phyloP scores from a whole-genome alignment of 2,113 vertebrate genomes.

The Jaculus jaculus region DNA sequence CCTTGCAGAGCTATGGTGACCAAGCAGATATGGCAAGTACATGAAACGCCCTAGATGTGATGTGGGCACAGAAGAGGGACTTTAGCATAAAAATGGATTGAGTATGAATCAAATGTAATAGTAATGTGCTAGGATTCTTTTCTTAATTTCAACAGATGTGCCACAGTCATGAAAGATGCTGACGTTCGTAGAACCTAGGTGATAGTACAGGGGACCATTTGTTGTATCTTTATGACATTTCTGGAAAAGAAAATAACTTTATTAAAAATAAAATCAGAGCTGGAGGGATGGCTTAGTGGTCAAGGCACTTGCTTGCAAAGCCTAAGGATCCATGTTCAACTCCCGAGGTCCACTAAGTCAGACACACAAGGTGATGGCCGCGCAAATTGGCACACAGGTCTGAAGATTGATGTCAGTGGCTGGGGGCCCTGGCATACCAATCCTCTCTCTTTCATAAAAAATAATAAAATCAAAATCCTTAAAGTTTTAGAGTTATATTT shows the following conservation, averaged over 20 bases:
- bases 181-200: background rate
- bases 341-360: too few species aligned
- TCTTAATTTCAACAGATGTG: background rate
- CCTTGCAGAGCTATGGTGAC: background rate
- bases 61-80: background rate
- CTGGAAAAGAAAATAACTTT: background rate
- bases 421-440: background rate
- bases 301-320: too few species aligned
- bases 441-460: background rate
- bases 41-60: background rate
- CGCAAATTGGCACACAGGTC: too few species aligned
- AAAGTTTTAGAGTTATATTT: background rate
- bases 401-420: too few species aligned
- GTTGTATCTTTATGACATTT: background rate
- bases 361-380: too few species aligned
- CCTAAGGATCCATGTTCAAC: too few species aligned
- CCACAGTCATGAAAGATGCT: background rate
- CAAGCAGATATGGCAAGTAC: background rate
- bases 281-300: too few species aligned
- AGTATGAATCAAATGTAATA: background rate
- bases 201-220: accelerated
- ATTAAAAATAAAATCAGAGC: background rate
- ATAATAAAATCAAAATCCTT: background rate
- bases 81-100: background rate
- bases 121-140: background rate